phyloP scores from a whole-genome alignment of 2,888 invertebrate species.

The Pyrgus malvae region DNA sequence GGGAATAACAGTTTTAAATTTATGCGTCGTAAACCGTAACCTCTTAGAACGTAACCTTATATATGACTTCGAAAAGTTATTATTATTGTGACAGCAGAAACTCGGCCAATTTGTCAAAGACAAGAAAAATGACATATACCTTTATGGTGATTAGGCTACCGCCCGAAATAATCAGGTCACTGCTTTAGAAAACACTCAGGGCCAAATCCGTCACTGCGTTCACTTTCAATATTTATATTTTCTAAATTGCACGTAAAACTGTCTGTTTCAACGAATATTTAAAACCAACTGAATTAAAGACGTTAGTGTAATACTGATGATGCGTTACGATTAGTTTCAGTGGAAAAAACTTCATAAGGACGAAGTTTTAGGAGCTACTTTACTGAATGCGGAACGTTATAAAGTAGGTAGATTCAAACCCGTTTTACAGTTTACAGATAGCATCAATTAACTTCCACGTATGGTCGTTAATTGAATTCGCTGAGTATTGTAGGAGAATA shows the following conservation, averaged over 20 bases:
- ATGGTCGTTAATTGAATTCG: constrained; percentile 44
- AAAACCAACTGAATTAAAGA: constrained; percentile 61
- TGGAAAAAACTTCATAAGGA: constrained; percentile 47
- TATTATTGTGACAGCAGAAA: too few species aligned
- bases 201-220: constrained; percentile 18
- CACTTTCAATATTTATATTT: constrained; percentile 19
- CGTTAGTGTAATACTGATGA: constrained; percentile 54
- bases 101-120: background rate
- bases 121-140: background rate
- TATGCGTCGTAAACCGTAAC: too few species aligned
- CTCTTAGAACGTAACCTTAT: too few species aligned
- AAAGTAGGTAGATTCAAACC: constrained; percentile 53
- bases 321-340: constrained; percentile 35
- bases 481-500: background rate
- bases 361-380: constrained; percentile 44
- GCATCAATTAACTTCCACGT: constrained; percentile 58
- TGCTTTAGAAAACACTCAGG: constrained; percentile 22
- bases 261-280: constrained; percentile 41
- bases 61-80: too few species aligned
- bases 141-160: background rate
- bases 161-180: constrained; percentile 13
- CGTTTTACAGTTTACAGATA: constrained; percentile 67
- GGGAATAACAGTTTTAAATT: too few species aligned
- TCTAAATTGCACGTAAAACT: constrained; percentile 27
- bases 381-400: constrained; percentile 32